phyloP scores from a whole-genome alignment of 2,797 vertebrate genomes.

The Melanotaenia parkinsoni region DNA sequence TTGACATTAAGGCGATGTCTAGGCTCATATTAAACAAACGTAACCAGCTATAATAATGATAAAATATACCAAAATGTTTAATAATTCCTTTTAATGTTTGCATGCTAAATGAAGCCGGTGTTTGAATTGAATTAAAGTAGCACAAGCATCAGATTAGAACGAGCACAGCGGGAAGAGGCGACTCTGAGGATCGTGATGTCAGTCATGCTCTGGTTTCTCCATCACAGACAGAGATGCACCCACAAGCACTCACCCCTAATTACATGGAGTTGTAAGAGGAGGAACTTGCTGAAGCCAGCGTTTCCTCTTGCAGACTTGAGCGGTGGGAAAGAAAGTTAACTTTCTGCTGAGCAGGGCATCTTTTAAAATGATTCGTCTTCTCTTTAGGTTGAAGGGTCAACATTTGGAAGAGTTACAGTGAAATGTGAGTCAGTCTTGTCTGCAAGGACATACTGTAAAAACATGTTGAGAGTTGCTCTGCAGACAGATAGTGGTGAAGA shows the following conservation, averaged over 20 bases:
- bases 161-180: constrained; percentile 25
- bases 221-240: constrained; percentile 70
- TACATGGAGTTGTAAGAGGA: constrained; percentile 74
- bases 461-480: constrained; percentile 50
- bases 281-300: constrained; percentile 79
- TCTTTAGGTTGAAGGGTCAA: constrained; percentile 43
- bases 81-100: constrained; percentile 3
- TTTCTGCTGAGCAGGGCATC: constrained; percentile 55
- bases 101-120: neutral
- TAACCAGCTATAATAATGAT: no score
- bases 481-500: constrained; percentile 35
- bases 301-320: constrained; percentile 63
- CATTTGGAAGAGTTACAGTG: constrained; percentile 5
- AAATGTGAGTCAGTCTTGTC: constrained; percentile 48
- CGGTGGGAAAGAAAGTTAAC: constrained; percentile 33
- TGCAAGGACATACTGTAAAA: constrained; percentile 11
- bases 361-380: constrained; percentile 49
- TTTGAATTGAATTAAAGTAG: constrained; percentile 28
- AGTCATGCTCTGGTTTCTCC: constrained; percentile 80
- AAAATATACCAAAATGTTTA: neutral
- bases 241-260: constrained; percentile 71
- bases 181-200: constrained; percentile 63
- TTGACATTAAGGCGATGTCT: neutral
- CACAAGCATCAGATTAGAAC: constrained; percentile 27
- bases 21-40: neutral